phyloP scores from a whole-genome alignment of 2,888 invertebrate species.

The Amiota mariae region DNA sequence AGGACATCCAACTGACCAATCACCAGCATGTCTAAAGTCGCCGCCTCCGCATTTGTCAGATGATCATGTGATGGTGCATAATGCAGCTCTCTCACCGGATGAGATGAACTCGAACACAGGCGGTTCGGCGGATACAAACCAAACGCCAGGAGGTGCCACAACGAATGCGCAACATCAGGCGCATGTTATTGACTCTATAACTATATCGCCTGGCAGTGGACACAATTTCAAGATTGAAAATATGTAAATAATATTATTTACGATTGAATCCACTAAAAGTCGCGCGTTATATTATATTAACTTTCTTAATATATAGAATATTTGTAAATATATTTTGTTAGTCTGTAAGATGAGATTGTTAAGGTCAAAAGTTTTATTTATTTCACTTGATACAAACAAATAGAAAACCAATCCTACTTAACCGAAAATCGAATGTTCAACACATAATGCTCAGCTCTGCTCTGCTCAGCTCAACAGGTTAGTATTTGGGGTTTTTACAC shows the following conservation, averaged over 20 bases:
- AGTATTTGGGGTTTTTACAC: not conserved
- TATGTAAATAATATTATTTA: conserved; percentile 60
- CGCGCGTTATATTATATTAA: not conserved
- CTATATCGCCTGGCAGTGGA: conserved; percentile 69
- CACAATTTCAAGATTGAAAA: conserved; percentile 73
- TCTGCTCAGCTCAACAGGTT: not conserved
- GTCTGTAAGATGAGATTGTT: not conserved
- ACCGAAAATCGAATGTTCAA: conserved; percentile 13
- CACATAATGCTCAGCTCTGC: too few relatives aligned
- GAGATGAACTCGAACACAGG: conserved; percentile 48
- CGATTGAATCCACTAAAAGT: not conserved
- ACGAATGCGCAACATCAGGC: conserved; percentile 49
- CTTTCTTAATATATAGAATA: conserved; percentile 2
- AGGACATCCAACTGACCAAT: conserved; percentile 44
- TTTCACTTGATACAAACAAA: conserved; percentile 13
- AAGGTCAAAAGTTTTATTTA: conserved; percentile 17
- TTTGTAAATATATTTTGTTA: not conserved
- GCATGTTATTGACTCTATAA: conserved; percentile 71
- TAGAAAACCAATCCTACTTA: conserved; percentile 3
- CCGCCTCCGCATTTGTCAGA: conserved; percentile 42
- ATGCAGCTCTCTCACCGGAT: conserved; percentile 49
- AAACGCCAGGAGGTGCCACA: conserved; percentile 29
- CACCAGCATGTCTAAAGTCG: conserved; percentile 55
- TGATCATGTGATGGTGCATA: conserved; percentile 43
- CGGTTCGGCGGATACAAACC: conserved; percentile 38